phyloP scores from a whole-genome alignment of 2,888 invertebrate species.

The Cephus rjabovi region DNA sequence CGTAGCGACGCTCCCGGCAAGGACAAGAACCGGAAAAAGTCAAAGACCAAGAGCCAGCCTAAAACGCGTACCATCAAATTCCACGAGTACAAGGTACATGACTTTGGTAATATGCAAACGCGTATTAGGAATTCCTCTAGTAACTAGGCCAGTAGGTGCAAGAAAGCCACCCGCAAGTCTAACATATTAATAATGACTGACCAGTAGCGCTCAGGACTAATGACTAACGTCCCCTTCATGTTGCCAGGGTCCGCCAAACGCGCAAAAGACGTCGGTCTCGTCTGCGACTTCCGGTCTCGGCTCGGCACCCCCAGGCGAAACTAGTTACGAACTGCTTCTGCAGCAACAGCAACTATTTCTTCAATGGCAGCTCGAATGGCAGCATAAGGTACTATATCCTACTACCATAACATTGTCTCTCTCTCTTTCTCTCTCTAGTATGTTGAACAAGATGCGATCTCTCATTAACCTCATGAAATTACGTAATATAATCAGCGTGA shows the following conservation, averaged over 20 bases:
- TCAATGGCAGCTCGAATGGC: constrained; percentile 85
- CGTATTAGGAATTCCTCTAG: not conserved
- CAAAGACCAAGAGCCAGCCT: constrained; percentile 82
- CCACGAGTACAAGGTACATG: constrained; percentile 88
- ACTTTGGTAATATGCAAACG: not conserved
- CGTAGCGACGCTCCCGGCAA: constrained; percentile 67
- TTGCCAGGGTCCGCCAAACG: constrained; percentile 84
- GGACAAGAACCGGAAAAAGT: constrained; percentile 85
- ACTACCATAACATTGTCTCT: constrained; percentile 4
- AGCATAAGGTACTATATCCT: constrained; percentile 73
- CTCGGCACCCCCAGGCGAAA: constrained; percentile 72
- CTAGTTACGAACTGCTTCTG: constrained; percentile 89
- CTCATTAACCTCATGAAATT: too few species aligned
- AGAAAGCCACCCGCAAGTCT: not conserved
- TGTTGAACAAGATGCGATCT: too few species aligned
- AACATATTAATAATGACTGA: not conserved
- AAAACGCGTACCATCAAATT: constrained; percentile 94
- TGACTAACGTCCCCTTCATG: constrained; percentile 30
- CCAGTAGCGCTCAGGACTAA: constrained; percentile 24
- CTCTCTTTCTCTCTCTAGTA: too few species aligned
- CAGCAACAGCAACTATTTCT: constrained; percentile 95
- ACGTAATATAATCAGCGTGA: too few species aligned
- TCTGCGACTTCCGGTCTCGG: constrained; percentile 66
- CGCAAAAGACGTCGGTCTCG: constrained; percentile 77
- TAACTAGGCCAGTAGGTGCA: not conserved